Percentiles rank a stretch among this genome's conserved stretches.
phyloP scores from a whole-genome alignment of 2,113 vertebrate genomes.

The Dipodomys merriami region DNA sequence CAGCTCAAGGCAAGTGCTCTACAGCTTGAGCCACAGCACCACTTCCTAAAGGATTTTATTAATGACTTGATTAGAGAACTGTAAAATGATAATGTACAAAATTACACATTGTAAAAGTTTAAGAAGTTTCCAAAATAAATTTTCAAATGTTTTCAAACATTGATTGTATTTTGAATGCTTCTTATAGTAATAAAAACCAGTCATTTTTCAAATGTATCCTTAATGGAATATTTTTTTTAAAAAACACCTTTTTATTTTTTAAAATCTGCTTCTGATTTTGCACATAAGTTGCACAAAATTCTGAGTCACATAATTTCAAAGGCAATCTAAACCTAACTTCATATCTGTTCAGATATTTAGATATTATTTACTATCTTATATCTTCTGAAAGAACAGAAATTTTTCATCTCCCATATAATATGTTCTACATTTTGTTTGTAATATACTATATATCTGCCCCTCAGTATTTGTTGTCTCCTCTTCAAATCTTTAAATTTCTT shows the following conservation, averaged over 20 bases:
- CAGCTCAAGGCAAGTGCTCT: too few species aligned
- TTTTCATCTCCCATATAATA: background rate
- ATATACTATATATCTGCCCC: background rate
- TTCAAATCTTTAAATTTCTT: background rate
- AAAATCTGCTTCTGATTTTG: background rate
- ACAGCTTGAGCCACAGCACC: too few species aligned
- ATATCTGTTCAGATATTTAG: background rate
- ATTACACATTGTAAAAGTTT: constrained; percentile 13
- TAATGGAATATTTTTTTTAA: background rate
- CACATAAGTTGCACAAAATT: constrained; percentile 2
- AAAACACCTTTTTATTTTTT: background rate
- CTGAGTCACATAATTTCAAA: background rate
- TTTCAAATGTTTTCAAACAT: background rate
- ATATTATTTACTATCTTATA: background rate
- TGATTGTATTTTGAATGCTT: background rate
- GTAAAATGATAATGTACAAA: background rate
- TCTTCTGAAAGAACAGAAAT: background rate
- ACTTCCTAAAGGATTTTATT: too few species aligned
- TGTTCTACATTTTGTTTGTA: background rate
- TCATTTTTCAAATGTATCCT: background rate
- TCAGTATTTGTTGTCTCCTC: background rate
- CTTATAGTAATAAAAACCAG: background rate
- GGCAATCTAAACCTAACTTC: background rate
- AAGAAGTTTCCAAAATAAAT: background rate
- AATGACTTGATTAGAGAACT: constrained; percentile 14